Evolutionary conservation across 2,113 vertebrate genomes (phyloP), one percentile per base, ranked within the genome.

Genomic region (Aplodontia rufa): DNA sequence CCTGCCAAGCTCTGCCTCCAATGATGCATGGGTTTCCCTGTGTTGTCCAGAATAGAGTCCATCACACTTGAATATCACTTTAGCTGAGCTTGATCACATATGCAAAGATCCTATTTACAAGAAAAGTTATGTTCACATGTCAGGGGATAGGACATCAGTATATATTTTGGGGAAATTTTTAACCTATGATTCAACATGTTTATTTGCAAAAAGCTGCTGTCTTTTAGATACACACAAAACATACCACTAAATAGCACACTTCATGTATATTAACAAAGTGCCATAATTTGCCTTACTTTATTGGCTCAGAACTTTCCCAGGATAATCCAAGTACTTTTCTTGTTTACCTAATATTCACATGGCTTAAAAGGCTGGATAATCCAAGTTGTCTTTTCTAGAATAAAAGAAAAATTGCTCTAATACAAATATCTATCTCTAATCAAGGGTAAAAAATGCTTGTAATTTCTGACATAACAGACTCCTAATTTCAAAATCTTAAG

Each of bases 401-500:
- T 49, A 75, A 80, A 88, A 30, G 40, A 76, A 87, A 72, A 8
- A 78, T 10, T 90, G 7, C 35, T 68, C 19, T 13, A 11, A 83
- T 37, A 75, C 11, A 82, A 74, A 72, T 66, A 87, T 22, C 68
- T 55, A 71, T 75, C 37, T 81, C 19, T 9, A 94, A 40, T 14
- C 4, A 55, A 64, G 55, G 58, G 64, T 62, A 90, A 8, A 79
- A 60, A 55, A 72, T 37, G 13, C 2, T 78, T 69, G 45, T 69
- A 86, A 89, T 19, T 12, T 47, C 28, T 22, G 6, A 87, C 3
- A 22, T 87, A 55, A 37, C 69, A 79, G 10, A 69, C 83, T 94
- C 76, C 37, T 82, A 68, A 78, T 78, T 90, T 87, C 64, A 92
- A 90, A 68, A 91, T 71, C 58, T 64, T 76, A 71, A 90, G 6